Percentiles rank a stretch among this genome's conserved stretches.
Conservation (phyloP, 2,113 vertebrate species). For the Zosterops japonicus region DNA sequence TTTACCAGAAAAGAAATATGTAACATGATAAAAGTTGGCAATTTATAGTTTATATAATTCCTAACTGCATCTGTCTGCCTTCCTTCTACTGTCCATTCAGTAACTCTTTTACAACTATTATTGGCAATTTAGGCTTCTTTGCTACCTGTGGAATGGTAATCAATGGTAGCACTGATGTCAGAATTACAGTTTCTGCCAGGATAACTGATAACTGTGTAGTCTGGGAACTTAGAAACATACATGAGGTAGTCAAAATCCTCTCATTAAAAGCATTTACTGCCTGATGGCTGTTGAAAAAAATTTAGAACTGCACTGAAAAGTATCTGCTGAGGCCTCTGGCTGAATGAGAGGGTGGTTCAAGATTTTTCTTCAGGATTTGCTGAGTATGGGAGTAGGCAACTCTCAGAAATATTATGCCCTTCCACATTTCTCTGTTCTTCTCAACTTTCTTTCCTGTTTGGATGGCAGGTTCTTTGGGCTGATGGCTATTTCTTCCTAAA, state of each 20-base stretch:
- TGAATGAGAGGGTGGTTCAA: neutral
- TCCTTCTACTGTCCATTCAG: neutral
- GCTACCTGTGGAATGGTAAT: constrained; percentile 15
- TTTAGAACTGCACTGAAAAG: neutral
- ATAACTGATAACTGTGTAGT: neutral
- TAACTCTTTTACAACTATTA: constrained; percentile 12
- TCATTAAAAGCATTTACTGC: neutral
- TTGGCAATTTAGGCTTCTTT: constrained; percentile 23
- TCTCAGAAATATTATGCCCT: neutral
- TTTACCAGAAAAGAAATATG: neutral
- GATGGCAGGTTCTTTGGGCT: neutral
- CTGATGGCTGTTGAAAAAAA: neutral
- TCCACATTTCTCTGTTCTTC: neutral
- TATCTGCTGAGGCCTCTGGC: neutral
- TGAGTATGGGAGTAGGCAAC: neutral
- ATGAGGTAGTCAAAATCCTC: neutral
- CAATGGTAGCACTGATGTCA: neutral
- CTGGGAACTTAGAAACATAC: neutral
- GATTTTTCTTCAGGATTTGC: neutral
- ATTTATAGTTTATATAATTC: constrained; percentile 8
- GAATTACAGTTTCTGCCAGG: constrained; percentile 4
- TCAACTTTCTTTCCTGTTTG: constrained; percentile 5
- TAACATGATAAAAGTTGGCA: constrained; percentile 18
- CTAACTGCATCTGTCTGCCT: neutral
- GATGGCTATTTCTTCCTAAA: neutral